These are phyloP conservation scores for Heliconius congener DNA, from an alignment of 1,140 invertebrate genomes.

Conservation along the genomic window DNA sequence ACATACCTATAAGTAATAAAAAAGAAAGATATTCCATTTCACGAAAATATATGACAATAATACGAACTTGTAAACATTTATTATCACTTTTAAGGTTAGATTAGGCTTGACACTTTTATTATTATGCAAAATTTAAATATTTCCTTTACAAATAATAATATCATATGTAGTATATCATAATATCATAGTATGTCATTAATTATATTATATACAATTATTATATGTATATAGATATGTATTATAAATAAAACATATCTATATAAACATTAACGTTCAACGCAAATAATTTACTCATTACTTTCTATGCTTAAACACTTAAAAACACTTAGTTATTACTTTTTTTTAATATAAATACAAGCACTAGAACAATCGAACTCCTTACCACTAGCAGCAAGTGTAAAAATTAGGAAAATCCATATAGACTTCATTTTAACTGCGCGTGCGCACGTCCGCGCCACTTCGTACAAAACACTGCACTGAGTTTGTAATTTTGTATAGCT, in stretches of 20 bases:
- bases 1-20: too few relatives aligned
- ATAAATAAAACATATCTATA: neutral
- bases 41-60: neutral
- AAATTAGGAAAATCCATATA: slow-evolving; percentile 37
- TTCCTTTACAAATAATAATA: too few relatives aligned
- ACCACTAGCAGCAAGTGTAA: slow-evolving; percentile 2
- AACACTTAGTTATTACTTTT: neutral
- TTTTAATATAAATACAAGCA: neutral
- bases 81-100: neutral
- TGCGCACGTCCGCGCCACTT: slow-evolving; percentile 26
- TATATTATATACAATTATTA: neutral
- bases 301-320: neutral
- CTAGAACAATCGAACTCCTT: neutral
- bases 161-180: too few relatives aligned
- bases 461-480: slow-evolving; percentile 27
- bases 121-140: too few relatives aligned
- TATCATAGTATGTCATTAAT: too few relatives aligned
- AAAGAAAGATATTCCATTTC: too few relatives aligned
- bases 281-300: neutral
- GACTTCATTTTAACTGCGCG: slow-evolving; percentile 38
- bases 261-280: neutral
- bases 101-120: neutral
- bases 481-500: neutral
- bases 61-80: neutral
- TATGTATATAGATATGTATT: too few relatives aligned